Evolutionary conservation across 2,113 vertebrate genomes (phyloP), one percentile per base, ranked within the genome.

Genomic region (Holacanthus passer): DNA sequence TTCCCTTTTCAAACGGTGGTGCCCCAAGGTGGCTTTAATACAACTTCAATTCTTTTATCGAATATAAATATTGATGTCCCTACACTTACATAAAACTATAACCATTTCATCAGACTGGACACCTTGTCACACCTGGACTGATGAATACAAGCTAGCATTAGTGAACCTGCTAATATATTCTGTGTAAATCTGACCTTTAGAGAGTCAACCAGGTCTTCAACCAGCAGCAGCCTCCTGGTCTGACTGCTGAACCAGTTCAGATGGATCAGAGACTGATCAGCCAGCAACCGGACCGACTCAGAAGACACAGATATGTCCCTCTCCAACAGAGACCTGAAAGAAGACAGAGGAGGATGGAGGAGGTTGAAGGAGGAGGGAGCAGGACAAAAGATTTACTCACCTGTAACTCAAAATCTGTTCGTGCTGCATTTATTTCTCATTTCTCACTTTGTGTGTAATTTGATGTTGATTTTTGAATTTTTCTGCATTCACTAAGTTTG

Each of bases 131-230:
- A 53, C 43, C 43, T 45, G 43, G 43, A 13, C 52, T 53, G 19
- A 53, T 3, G 16, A 3, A 31, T 29, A 58, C n/a, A 32, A 19
- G 8, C 27, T 52, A 52, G 31, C 43, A 27, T 67, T 50, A 53
- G 4, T 43, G n/a, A 16, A 6, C 7, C 2, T 3, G 20, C 20
- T 31, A 59, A 79, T 20, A 32, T 7, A 8, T 37, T 41, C 2
- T 37, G 4, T 22, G 9, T 29, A 9, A 45, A 8, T 27, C 35
- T 60, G 50, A 87, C 96, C 95, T 97, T 96, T 27, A 97, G 92
- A 17, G 96, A 97, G 83, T 97, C 96, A 0, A 96, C 94, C 75
- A 97, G 92, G 53, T 97, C 96, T 32, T 97, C 95, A n/a, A 97
- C 96, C 79, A 96, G 89, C 78, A 97, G 94, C 66, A 97, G 95